Evolutionary conservation across 2,113 vertebrate species (phyloP), one percentile per base, ranked within the genome.

Genomic region (Serinus canaria): DNA sequence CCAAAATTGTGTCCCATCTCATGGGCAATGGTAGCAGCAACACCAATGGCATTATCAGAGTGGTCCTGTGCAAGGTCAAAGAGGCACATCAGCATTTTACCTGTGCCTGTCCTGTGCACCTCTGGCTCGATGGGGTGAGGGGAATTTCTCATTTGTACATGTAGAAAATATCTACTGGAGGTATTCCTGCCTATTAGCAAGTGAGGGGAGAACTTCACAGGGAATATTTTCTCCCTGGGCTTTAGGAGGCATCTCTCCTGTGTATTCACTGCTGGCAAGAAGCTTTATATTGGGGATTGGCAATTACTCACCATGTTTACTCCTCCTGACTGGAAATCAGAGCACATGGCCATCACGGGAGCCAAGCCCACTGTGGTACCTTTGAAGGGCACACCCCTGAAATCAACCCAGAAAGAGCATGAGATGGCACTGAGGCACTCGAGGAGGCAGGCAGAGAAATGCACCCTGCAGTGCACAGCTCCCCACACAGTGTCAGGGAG

Each of bases 1-100:
- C 99, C 99, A 49, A 99, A 99, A 92, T 99, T 99, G 98, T 99
- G 99, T 43, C 99, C 99, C 98, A 99, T 99, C 97, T 99, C 99
- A 1, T 99, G 99, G 41, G 99, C 99, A 97, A 99, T 98, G 30
- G 99, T 99, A 90, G 99, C 99, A 47, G 99, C 99, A 33, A 99
- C 98, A 3, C 99, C 99, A 15, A 99, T 98, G 49, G 98, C 98
- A 72, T 97, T 98, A 63, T 99, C 98, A 6, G 99, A 99, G 97
- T 99, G 99, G 96, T 99, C 99, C 99, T 99, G 91, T 55, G 41
- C 87, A 90, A 69, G 72, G 52, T 3, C 79, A 93, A n/a, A 89
- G 35, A 62, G 90, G 30, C 59, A 86, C 3, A 0, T 89, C 39
- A 89, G 62, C 31, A 35, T 47, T 56, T 88, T 10, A 49, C 37